Percentiles rank a stretch among this genome's conserved stretches.
phyloP scores from a whole-genome alignment of 2,888 invertebrate genomes.

The Epirrhoe tristata region DNA sequence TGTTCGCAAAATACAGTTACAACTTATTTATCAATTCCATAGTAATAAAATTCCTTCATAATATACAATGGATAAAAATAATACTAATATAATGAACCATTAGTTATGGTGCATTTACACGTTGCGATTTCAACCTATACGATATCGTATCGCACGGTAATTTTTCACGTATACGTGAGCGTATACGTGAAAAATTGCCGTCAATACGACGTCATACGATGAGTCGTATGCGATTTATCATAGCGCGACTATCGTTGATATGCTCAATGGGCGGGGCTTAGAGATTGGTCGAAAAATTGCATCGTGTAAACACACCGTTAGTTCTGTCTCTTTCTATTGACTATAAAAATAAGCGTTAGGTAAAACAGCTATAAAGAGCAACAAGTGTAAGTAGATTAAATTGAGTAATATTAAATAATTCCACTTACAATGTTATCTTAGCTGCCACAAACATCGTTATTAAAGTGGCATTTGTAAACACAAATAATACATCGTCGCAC shows the following conservation, averaged over 20 bases:
- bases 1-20: not conserved
- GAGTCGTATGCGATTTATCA: too few species aligned
- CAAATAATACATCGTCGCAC: not conserved
- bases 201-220: too few species aligned
- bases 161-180: too few species aligned
- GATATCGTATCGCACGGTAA: too few species aligned
- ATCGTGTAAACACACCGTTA: not conserved
- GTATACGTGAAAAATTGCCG: too few species aligned
- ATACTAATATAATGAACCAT: too few species aligned
- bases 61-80: too few species aligned
- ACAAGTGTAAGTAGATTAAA: not conserved
- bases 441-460: not conserved
- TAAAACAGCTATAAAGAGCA: not conserved
- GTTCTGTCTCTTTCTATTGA: not conserved
- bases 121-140: too few species aligned
- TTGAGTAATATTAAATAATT: not conserved
- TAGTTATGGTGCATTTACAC: too few species aligned
- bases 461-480: not conserved
- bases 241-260: too few species aligned
- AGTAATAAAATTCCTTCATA: not conserved
- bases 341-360: not conserved
- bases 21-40: not conserved
- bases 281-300: too few species aligned
- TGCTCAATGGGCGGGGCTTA: too few species aligned
- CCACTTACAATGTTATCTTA: constrained; percentile 1